A percentile compares a stretch with the other conserved stretches of the same genome.
Evolutionary conservation across 1,140 invertebrate genomes (phyloP).

Genomic region (Sycophaga agraensis): DNA sequence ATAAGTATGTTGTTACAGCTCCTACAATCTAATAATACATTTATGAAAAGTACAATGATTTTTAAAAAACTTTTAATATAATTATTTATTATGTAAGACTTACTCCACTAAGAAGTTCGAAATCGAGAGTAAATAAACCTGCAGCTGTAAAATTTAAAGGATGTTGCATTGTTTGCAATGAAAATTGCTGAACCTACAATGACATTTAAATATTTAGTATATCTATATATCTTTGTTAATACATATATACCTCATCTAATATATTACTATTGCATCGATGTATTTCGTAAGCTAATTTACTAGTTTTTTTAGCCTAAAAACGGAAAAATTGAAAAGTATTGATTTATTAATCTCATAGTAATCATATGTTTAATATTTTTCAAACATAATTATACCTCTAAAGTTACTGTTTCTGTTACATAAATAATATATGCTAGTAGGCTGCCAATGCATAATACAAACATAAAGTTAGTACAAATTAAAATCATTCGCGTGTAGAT

Average conservation of each 20-base stretch:
- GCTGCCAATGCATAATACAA: too few species aligned
- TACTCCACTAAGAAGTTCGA: background rate
- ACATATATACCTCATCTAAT: background rate
- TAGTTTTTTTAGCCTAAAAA: conserved; percentile 6
- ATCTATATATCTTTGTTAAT: conserved; percentile 18
- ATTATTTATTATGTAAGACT: too few species aligned
- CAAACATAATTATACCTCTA: too few species aligned
- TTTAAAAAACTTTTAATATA: too few species aligned
- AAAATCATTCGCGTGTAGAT: too few species aligned
- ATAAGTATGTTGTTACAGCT: conserved; percentile 67
- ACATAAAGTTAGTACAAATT: too few species aligned
- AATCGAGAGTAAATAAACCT: conserved; percentile 3
- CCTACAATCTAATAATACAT: conserved; percentile 59
- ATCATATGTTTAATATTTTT: too few species aligned
- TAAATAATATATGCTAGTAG: too few species aligned
- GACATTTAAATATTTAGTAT: conserved; percentile 25
- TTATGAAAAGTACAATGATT: too few species aligned
- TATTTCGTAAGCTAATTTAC: background rate
- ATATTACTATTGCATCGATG: background rate
- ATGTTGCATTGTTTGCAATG: conserved; percentile 1
- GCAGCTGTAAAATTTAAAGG: background rate
- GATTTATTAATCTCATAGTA: too few species aligned
- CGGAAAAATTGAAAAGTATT: too few species aligned
- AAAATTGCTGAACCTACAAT: background rate
- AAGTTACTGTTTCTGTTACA: too few species aligned